Conservation (phyloP, 2,888 invertebrate genomes). For the Nycteola revayana region DNA sequence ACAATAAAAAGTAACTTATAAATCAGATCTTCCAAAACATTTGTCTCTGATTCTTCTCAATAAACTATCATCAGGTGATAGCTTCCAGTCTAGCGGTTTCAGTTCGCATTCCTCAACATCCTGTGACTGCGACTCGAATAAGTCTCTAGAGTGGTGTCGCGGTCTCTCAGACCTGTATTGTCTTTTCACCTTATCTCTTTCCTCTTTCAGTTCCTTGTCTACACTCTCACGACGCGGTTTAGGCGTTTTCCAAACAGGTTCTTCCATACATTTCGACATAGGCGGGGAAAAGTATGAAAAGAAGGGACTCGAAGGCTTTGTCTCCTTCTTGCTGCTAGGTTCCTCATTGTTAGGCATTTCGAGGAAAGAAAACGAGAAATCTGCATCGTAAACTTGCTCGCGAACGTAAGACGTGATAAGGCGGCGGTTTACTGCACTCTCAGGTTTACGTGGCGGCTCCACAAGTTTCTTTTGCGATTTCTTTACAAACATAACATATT, state of each 20-base stretch:
- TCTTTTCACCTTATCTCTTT: slow-evolving; percentile 28
- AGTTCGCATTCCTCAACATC: slow-evolving; percentile 50
- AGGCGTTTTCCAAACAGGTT: slow-evolving; percentile 55
- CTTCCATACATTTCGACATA: slow-evolving; percentile 41
- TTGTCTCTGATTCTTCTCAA: slow-evolving; percentile 60
- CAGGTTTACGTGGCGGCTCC: slow-evolving; percentile 36
- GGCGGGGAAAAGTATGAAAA: slow-evolving; percentile 68
- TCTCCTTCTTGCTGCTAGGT: slow-evolving; percentile 39
- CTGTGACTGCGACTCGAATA: slow-evolving; percentile 68
- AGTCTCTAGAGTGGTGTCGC: slow-evolving; percentile 58
- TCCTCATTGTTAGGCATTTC: slow-evolving; percentile 48
- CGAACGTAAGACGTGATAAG: slow-evolving; percentile 57
- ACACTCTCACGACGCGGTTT: slow-evolving; percentile 33
- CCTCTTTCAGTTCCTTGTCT: slow-evolving; percentile 30
- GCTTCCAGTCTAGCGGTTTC: slow-evolving; percentile 53
- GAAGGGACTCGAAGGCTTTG: slow-evolving; percentile 58
- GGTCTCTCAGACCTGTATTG: slow-evolving; percentile 36
- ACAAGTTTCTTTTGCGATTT: slow-evolving; percentile 52
- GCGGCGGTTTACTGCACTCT: slow-evolving; percentile 40
- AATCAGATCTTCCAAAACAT: slow-evolving; percentile 62
- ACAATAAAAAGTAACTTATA: too few relatives aligned
- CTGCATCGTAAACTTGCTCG: slow-evolving; percentile 60
- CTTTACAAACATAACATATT: slow-evolving; percentile 54
- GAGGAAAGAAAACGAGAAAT: slow-evolving; percentile 66
- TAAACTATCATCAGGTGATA: slow-evolving; percentile 60